These are phyloP conservation scores for Belgica antarctica DNA, from an alignment of 2,888 invertebrate genomes.

Conservation along the genomic window DNA sequence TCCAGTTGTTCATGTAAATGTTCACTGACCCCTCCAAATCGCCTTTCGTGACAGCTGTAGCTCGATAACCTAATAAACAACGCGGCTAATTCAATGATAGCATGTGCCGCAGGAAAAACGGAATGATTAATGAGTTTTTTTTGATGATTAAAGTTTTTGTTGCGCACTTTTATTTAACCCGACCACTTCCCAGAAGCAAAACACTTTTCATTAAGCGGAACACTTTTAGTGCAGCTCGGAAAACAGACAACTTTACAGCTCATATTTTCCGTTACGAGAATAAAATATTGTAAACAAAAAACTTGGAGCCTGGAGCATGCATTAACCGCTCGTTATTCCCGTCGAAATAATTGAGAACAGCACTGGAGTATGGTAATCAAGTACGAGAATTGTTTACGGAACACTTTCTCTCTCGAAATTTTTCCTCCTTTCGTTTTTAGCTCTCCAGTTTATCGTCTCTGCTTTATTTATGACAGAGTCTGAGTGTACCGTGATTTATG, in stretches of 20 bases:
- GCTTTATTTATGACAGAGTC: too few species aligned
- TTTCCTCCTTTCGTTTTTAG: background rate
- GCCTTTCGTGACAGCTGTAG: background rate
- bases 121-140: background rate
- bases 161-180: too few species aligned
- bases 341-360: background rate
- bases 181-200: too few species aligned
- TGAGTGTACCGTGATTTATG: constrained; percentile 6
- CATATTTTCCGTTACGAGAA: background rate
- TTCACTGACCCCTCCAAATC: constrained; percentile 18
- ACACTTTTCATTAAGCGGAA: too few species aligned
- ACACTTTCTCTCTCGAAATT: constrained; percentile 11
- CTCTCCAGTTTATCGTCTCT: background rate
- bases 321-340: background rate
- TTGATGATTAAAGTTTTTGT: too few species aligned
- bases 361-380: constrained; percentile 3
- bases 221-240: too few species aligned
- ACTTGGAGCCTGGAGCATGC: background rate
- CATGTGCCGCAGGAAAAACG: background rate
- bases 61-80: constrained; percentile 15
- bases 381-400: constrained; percentile 2
- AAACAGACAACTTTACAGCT: too few species aligned
- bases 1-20: too few species aligned
- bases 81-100: background rate
- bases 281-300: background rate